Evolutionary conservation across 2,797 vertebrate species (phyloP).

Genomic region (Rallus crepitans): DNA sequence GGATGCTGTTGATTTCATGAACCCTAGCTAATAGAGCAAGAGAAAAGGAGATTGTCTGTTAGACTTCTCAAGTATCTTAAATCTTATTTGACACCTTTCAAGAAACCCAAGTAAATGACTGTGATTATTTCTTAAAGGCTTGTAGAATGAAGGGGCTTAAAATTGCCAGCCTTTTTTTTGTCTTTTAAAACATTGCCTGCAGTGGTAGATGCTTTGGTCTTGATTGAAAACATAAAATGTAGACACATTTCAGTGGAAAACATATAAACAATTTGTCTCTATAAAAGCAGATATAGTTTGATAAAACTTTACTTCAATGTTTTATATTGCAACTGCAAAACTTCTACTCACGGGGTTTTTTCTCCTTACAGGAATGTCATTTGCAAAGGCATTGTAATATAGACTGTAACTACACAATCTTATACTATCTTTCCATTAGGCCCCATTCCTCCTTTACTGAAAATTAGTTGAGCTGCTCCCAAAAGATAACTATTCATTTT

Average conservation of each 20-base stretch:
- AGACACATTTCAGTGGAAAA: neutral
- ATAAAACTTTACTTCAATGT: neutral
- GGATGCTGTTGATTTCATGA: neutral
- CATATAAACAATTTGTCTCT: neutral
- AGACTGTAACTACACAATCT: neutral
- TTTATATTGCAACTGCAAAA: neutral
- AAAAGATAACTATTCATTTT: neutral
- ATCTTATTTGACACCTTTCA: neutral
- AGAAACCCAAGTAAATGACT: neutral
- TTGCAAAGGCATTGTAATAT: accelerated
- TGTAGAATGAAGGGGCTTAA: neutral
- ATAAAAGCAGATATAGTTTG: neutral
- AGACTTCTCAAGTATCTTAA: neutral
- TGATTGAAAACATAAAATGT: neutral
- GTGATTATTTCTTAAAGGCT: neutral
- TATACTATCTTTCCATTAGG: neutral
- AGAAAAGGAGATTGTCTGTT: neutral
- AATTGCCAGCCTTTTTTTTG: neutral
- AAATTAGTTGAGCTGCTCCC: neutral
- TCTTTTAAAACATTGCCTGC: neutral
- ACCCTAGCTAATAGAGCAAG: neutral
- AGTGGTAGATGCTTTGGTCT: neutral
- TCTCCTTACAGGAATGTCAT: neutral
- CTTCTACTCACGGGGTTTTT: neutral
- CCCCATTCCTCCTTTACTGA: neutral